phyloP scores from a whole-genome alignment of 2,888 invertebrate species.

The Siphonodentalium dalli region DNA sequence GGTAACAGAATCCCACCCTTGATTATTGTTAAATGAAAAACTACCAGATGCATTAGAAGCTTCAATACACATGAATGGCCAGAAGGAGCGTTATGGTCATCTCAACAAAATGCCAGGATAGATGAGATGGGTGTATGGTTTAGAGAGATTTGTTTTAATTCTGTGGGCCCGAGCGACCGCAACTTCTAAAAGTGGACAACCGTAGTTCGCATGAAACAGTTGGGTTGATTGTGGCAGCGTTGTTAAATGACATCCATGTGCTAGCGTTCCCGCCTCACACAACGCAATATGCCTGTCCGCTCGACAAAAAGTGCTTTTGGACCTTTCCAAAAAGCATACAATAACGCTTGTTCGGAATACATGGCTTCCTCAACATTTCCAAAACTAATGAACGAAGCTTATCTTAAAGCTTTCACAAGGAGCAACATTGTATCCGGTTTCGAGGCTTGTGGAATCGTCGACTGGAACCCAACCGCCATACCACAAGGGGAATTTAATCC shows the following conservation, averaged over 20 bases:
- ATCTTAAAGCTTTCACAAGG: background rate
- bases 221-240: constrained; percentile 1
- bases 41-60: constrained; percentile 3
- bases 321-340: constrained; percentile 3
- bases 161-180: constrained; percentile 11
- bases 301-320: constrained; percentile 2
- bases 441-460: constrained; percentile 3
- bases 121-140: background rate
- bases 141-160: background rate
- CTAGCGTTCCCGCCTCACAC: constrained; percentile 7
- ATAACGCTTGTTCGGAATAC: background rate
- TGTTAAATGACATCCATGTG: background rate
- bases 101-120: background rate
- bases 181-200: background rate
- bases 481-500: background rate
- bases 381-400: background rate
- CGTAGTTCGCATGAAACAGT: constrained; percentile 1
- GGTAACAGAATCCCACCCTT: constrained; percentile 1
- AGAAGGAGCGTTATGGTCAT: background rate
- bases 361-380: background rate
- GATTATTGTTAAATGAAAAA: constrained; percentile 9
- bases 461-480: background rate
- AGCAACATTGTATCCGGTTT: constrained; percentile 1
- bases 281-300: background rate
- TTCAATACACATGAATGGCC: constrained; percentile 1